A percentile compares a stretch with the other conserved stretches of the same genome.
These are phyloP conservation scores for Macrosoma leucophasiata DNA, from an alignment of 2,888 invertebrate species.

Conservation along the genomic window DNA sequence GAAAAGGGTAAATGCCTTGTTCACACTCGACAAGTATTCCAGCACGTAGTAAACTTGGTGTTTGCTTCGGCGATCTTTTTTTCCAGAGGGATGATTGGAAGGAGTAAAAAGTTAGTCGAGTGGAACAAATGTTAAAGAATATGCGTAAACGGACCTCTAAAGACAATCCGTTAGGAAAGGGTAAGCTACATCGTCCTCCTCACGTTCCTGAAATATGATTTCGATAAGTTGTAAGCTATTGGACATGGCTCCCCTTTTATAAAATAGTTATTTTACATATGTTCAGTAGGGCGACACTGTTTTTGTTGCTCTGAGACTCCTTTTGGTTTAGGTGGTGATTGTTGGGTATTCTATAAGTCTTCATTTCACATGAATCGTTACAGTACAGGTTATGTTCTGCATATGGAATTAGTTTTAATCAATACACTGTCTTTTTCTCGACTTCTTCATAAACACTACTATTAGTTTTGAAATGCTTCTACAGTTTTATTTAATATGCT, in stretches of 20 bases:
- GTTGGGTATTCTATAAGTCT: no score
- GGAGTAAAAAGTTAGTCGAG: background rate
- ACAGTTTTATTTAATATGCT: no score
- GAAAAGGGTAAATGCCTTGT: slow-evolving; percentile 62
- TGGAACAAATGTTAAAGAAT: background rate
- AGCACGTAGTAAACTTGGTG: slow-evolving; percentile 21
- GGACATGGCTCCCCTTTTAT: slow-evolving; percentile 57
- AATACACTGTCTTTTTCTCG: no score
- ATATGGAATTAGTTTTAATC: no score
- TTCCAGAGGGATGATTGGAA: slow-evolving; percentile 1
- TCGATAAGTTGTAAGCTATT: slow-evolving; percentile 70
- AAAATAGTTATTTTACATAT: slow-evolving; percentile 59
- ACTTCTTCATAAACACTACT: no score
- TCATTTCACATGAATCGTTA: no score
- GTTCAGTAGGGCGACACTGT: no score
- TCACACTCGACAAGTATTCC: slow-evolving; percentile 30
- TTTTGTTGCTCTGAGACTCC: no score
- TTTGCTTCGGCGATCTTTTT: slow-evolving; percentile 14
- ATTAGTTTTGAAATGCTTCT: no score
- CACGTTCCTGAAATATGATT: slow-evolving; percentile 73
- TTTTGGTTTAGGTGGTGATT: no score
- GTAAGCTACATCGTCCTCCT: slow-evolving; percentile 63
- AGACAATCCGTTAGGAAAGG: slow-evolving; percentile 62
- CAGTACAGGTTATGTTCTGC: no score
- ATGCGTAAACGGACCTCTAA: slow-evolving; percentile 44